Conservation (phyloP, 2,888 invertebrate genomes). For the Drosophila silvestris region DNA sequence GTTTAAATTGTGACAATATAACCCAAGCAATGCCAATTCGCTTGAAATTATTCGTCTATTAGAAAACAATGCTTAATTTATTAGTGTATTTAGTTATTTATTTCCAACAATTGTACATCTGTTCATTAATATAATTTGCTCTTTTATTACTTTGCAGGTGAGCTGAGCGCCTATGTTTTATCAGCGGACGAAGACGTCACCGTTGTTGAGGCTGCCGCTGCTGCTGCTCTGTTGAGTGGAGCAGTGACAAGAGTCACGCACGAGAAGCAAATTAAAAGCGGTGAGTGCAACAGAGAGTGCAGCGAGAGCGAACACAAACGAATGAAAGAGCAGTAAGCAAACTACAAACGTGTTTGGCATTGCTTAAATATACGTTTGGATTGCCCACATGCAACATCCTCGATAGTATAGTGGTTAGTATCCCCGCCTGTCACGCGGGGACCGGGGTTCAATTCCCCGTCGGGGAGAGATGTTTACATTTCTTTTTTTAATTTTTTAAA, state of each 20-base stretch:
- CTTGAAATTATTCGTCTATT: neutral
- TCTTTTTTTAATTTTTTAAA: slow-evolving; percentile 23
- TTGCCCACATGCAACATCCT: slow-evolving; percentile 37
- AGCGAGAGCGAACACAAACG: neutral
- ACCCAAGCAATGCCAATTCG: neutral
- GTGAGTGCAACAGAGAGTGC: slow-evolving; percentile 35
- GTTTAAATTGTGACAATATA: neutral
- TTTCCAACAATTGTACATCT: slow-evolving; percentile 9
- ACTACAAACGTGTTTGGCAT: neutral
- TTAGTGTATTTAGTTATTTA: neutral
- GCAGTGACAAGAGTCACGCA: slow-evolving; percentile 23
- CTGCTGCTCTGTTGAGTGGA: slow-evolving; percentile 42
- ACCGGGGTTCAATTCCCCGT: slow-evolving; percentile 76
- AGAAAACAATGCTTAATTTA: neutral
- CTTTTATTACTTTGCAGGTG: slow-evolving; percentile 51
- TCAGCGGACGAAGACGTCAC: slow-evolving; percentile 31
- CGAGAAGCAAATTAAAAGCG: slow-evolving; percentile 44
- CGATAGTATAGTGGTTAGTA: slow-evolving; percentile 76
- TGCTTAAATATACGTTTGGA: slow-evolving; percentile 17
- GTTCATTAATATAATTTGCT: slow-evolving; percentile 19
- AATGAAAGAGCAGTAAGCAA: neutral
- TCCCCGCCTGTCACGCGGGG: slow-evolving; percentile 75
- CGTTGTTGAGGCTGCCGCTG: slow-evolving; percentile 8
- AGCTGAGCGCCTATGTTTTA: slow-evolving; percentile 39
- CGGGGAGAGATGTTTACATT: slow-evolving; percentile 51